A percentile compares a stretch with the other conserved stretches of the same genome.
Conservation (phyloP, 2,888 invertebrate species). For the Gryllus longicercus region DNA sequence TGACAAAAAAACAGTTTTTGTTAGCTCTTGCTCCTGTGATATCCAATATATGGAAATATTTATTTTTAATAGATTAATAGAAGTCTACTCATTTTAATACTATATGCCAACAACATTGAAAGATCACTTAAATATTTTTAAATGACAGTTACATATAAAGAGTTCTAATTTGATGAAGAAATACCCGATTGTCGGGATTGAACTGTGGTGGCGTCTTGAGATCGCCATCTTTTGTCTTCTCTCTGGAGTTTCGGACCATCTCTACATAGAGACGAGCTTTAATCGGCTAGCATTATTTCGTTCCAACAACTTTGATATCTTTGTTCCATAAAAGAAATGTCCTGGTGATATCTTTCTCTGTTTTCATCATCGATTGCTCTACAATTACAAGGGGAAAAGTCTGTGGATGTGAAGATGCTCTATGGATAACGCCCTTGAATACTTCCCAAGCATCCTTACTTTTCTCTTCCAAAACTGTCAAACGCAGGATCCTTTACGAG, state of each 20-base stretch:
- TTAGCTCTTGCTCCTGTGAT: background rate
- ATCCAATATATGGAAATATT: background rate
- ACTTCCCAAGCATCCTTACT: background rate
- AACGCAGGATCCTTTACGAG: background rate
- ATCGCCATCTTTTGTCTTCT: background rate
- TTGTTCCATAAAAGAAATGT: background rate
- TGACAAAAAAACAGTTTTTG: background rate
- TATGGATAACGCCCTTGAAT: background rate
- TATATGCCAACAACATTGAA: background rate
- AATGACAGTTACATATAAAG: background rate
- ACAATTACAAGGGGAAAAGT: background rate
- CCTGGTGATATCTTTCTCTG: background rate
- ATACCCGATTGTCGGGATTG: background rate
- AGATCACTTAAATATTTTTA: conserved; percentile 19
- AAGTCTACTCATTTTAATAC: background rate
- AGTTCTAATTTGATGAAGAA: background rate
- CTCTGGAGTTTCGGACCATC: background rate
- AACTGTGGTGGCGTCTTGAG: conserved; percentile 1
- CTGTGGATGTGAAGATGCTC: background rate
- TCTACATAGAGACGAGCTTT: background rate
- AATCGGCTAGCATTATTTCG: background rate
- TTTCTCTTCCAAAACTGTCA: background rate
- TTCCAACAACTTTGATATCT: conserved; percentile 4
- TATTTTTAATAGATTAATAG: background rate
- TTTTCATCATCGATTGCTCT: background rate